Conservation (phyloP, 2,113 vertebrate species). For the Centrocercus urophasianus region DNA sequence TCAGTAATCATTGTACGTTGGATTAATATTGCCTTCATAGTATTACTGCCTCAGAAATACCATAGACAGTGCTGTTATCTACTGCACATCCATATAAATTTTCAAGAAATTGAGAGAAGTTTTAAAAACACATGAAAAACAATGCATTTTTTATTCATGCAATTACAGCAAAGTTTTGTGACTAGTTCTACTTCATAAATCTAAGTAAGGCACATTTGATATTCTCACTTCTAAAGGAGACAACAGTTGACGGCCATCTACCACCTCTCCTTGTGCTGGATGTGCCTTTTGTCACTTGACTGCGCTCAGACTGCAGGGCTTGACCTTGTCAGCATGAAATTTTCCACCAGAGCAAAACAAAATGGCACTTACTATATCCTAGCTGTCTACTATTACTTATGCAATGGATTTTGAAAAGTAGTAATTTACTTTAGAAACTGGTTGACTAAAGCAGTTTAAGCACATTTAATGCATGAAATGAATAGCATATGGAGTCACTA, state of each 20-base stretch:
- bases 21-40: neutral
- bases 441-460: constrained; percentile 44
- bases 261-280: neutral
- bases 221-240: neutral
- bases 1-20: neutral
- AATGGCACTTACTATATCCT: constrained; percentile 39
- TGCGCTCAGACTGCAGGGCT: constrained; percentile 48
- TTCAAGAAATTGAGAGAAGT: neutral
- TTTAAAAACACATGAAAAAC: neutral
- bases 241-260: neutral
- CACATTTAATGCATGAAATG: constrained; percentile 29
- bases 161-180: constrained; percentile 11
- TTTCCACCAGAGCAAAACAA: constrained; percentile 71
- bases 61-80: neutral
- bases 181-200: neutral
- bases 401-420: constrained; percentile 53
- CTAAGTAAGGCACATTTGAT: neutral
- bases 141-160: neutral
- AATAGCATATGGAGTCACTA: neutral
- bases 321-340: constrained; percentile 74
- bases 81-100: neutral
- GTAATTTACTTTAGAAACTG: constrained; percentile 54
- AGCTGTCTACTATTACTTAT: constrained; percentile 56
- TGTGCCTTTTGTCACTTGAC: constrained; percentile 36
- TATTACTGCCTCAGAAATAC: neutral